These are phyloP conservation scores for Zelleria hepariella DNA, from an alignment of 2,888 invertebrate species.

Conservation along the genomic window DNA sequence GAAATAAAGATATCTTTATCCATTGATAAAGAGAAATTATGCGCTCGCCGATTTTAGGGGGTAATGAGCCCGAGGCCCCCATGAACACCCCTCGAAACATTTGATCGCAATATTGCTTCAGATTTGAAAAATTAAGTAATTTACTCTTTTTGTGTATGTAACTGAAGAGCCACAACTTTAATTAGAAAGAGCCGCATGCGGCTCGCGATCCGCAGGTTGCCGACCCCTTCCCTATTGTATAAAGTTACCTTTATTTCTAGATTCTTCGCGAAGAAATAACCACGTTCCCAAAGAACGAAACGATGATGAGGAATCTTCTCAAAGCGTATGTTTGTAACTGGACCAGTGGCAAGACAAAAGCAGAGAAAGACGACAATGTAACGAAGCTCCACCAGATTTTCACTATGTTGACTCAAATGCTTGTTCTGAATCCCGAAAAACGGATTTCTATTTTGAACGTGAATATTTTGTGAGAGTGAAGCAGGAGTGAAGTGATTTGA, in stretches of 20 bases:
- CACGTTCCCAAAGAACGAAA: slow-evolving; percentile 12
- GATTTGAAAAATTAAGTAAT: no score
- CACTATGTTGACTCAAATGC: slow-evolving; percentile 33
- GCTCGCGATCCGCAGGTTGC: no score
- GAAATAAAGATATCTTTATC: no score
- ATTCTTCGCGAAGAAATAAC: not conserved
- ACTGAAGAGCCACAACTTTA: no score
- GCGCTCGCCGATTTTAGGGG: no score
- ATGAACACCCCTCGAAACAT: no score
- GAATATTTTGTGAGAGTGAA: not conserved
- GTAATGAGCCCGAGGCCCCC: no score
- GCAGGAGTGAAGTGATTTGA: not conserved
- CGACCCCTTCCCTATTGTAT: no score
- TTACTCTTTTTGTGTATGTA: no score
- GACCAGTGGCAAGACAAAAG: slow-evolving; percentile 4
- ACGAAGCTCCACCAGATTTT: slow-evolving; percentile 21
- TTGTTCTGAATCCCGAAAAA: slow-evolving; percentile 28
- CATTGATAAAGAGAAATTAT: no score
- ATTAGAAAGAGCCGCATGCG: no score
- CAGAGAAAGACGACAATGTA: slow-evolving; percentile 14
- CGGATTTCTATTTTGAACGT: slow-evolving; percentile 25
- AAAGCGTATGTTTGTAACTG: slow-evolving; percentile 19
- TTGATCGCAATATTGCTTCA: no score
- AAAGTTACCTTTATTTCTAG: not conserved
- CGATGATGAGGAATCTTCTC: slow-evolving; percentile 15